phyloP scores from a whole-genome alignment of 2,797 vertebrate genomes.

The Tapera naevia region DNA sequence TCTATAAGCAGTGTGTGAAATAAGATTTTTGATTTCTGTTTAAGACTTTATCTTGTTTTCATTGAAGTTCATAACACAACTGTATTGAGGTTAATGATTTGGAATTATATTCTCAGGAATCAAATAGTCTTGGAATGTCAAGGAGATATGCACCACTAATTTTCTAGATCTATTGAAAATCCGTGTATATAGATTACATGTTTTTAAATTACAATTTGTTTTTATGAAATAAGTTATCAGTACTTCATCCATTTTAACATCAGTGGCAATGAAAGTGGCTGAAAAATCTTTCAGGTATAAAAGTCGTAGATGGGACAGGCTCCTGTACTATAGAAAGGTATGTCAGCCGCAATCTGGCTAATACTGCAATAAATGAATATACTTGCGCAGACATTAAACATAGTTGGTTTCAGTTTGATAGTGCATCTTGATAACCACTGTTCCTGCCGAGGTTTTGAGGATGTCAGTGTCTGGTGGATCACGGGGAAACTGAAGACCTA shows the following conservation, averaged over 20 bases:
- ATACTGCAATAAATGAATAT: background rate
- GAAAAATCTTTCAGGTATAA: background rate
- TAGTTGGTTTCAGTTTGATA: background rate
- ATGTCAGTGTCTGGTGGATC: background rate
- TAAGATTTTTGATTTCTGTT: background rate
- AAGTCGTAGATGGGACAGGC: background rate
- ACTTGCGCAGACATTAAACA: background rate
- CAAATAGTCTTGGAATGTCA: background rate
- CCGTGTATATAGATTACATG: background rate
- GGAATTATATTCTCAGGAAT: background rate
- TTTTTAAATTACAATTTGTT: background rate
- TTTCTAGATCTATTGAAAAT: background rate
- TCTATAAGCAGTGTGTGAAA: background rate
- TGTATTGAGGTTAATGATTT: background rate
- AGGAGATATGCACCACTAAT: background rate
- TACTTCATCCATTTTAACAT: background rate
- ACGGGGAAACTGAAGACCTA: background rate
- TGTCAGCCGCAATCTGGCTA: background rate
- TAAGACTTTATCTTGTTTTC: background rate
- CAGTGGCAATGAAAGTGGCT: background rate
- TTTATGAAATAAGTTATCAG: background rate
- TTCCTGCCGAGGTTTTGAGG: background rate
- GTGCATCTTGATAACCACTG: background rate
- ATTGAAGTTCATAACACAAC: background rate
- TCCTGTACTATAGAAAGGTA: background rate